Evolutionary conservation across 2,113 vertebrate species (phyloP).

Genomic region (Heptranchias perlo): DNA sequence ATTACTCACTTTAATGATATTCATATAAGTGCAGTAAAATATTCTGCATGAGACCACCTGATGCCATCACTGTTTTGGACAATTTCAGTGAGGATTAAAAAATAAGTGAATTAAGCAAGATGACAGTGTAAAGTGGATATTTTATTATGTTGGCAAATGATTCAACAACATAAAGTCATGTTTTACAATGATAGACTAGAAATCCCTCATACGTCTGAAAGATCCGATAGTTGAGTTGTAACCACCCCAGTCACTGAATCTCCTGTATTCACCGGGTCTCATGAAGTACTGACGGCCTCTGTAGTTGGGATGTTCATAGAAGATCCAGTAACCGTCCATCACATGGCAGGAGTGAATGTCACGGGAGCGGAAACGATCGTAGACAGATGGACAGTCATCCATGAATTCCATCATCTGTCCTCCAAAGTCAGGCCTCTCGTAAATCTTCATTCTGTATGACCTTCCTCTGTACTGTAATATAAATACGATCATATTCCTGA

Average conservation of each 20-base stretch:
- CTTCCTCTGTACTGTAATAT: constrained; percentile 52
- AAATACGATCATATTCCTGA: background rate
- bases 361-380: constrained; percentile 51
- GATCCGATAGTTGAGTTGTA: constrained; percentile 60
- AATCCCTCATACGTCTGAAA: constrained; percentile 59
- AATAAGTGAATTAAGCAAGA: background rate
- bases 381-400: constrained; percentile 58
- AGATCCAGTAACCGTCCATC: constrained; percentile 30
- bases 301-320: constrained; percentile 39
- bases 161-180: background rate
- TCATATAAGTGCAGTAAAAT: background rate
- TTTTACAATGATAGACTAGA: constrained; percentile 39
- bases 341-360: constrained; percentile 42
- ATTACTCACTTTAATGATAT: background rate
- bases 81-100: background rate
- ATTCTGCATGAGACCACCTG: background rate
- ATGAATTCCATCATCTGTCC: constrained; percentile 60
- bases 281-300: constrained; percentile 52
- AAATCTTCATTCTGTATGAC: constrained; percentile 60
- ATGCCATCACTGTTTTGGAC: background rate
- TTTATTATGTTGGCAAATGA: constrained; percentile 4
- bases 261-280: constrained; percentile 56
- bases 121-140: background rate
- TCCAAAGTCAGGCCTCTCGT: constrained; percentile 61
- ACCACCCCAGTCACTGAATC: constrained; percentile 58